Conservation (phyloP, 2,113 vertebrate species). For the Epinephelus lanceolatus region DNA sequence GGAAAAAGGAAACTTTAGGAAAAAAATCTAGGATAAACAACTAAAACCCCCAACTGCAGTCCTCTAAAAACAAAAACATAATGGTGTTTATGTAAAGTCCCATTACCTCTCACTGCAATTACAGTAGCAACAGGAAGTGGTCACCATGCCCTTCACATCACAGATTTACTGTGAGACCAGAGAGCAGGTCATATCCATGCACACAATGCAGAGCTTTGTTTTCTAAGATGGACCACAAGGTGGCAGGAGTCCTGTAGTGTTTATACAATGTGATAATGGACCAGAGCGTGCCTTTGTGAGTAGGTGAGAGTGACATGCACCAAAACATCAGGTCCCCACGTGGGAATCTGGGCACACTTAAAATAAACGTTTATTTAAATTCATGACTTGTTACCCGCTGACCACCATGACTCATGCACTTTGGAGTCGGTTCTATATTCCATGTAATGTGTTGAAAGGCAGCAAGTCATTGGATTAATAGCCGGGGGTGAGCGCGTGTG, state of each 20-base stretch:
- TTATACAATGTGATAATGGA: neutral
- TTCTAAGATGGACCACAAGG: slow-evolving; percentile 34
- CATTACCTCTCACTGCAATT: neutral
- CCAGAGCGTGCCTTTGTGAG: neutral
- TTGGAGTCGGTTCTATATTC: neutral
- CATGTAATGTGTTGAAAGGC: neutral
- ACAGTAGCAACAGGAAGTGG: slow-evolving; percentile 8
- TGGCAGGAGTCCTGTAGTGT: slow-evolving; percentile 34
- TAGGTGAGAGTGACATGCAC: neutral
- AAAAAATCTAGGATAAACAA: neutral
- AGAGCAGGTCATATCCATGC: neutral
- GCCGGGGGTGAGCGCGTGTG: neutral
- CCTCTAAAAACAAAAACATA: neutral
- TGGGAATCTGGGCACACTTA: slow-evolving; percentile 2
- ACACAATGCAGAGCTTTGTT: slow-evolving; percentile 1
- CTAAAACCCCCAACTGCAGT: neutral
- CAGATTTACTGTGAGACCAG: neutral
- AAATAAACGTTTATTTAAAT: slow-evolving; percentile 22
- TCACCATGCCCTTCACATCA: neutral
- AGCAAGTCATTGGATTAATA: neutral
- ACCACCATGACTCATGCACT: slow-evolving; percentile 1
- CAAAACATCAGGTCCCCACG: slow-evolving; percentile 24
- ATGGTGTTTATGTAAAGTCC: neutral
- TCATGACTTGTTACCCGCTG: neutral
- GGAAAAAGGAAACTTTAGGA: neutral